Conservation (phyloP, 2,797 vertebrate genomes). For the Nannoperca obscura region DNA sequence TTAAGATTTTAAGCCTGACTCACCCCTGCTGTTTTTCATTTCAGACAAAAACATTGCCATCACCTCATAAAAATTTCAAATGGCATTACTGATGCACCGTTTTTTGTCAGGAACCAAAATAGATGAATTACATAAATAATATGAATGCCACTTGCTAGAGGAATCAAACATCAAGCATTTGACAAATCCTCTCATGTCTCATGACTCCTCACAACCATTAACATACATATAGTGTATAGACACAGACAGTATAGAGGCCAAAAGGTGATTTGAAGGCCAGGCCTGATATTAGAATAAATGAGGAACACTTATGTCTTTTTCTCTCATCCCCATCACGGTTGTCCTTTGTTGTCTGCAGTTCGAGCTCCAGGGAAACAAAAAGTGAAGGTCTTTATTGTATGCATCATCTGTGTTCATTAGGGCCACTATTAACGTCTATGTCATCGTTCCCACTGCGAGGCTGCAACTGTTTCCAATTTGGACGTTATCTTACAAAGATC, state of each 20-base stretch:
- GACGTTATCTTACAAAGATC: conserved; percentile 35
- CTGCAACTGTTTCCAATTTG: conserved; percentile 51
- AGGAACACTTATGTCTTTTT: conserved; percentile 27
- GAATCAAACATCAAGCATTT: conserved; percentile 27
- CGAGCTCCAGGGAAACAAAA: conserved; percentile 39
- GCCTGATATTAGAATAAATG: conserved; percentile 36
- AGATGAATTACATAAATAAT: conserved; percentile 47
- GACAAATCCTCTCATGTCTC: neutral
- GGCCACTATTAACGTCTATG: conserved; percentile 58
- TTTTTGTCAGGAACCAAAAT: conserved; percentile 47
- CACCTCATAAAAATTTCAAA: conserved; percentile 63
- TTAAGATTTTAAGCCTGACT: conserved; percentile 73
- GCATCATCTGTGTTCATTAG: conserved; percentile 81
- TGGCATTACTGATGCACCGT: conserved; percentile 60
- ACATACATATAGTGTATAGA: neutral
- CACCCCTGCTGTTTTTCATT: conserved; percentile 56
- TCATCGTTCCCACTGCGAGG: conserved; percentile 40
- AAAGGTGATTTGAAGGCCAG: conserved; percentile 19
- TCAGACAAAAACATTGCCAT: conserved; percentile 50
- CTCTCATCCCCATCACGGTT: conserved; percentile 35
- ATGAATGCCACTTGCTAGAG: conserved; percentile 17
- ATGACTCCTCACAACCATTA: conserved; percentile 14
- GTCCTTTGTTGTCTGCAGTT: conserved; percentile 55
- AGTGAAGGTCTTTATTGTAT: conserved; percentile 56
- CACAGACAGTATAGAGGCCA: conserved; percentile 2